Evolutionary conservation across 2,113 vertebrate species (phyloP).

Genomic region (Chloebia gouldiae): DNA sequence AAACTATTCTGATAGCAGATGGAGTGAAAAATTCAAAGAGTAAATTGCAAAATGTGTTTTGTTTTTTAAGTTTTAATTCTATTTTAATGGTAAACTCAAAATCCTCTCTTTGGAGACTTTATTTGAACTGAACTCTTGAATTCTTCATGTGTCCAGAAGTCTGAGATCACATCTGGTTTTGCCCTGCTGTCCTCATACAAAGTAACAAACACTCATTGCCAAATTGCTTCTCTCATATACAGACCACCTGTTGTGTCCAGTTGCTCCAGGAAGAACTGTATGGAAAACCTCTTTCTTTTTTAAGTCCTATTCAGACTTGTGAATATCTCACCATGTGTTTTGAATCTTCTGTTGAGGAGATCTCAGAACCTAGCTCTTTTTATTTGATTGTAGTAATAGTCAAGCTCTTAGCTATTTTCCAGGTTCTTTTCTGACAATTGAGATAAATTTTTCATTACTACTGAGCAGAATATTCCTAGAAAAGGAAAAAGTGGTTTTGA

Average conservation of each 20-base stretch:
- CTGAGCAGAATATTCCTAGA: background rate
- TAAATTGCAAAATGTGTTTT: background rate
- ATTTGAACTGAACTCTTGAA: background rate
- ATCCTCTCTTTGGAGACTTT: background rate
- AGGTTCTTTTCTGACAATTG: background rate
- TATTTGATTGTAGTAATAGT: background rate
- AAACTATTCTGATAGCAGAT: background rate
- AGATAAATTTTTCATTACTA: background rate
- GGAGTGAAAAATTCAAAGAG: background rate
- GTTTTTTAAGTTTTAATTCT: background rate
- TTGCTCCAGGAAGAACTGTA: background rate
- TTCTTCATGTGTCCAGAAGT: background rate
- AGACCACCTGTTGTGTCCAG: background rate
- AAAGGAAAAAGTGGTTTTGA: background rate
- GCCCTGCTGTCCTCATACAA: background rate
- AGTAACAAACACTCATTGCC: background rate
- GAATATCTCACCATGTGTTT: background rate
- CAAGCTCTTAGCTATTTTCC: background rate
- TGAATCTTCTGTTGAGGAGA: background rate
- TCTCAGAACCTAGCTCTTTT: background rate
- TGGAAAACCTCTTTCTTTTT: background rate
- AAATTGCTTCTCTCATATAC: background rate
- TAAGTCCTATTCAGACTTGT: background rate
- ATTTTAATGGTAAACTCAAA: background rate
- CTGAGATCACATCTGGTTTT: background rate